phyloP scores from a whole-genome alignment of 2,113 vertebrate species.

The Phyllopteryx taeniolatus region DNA sequence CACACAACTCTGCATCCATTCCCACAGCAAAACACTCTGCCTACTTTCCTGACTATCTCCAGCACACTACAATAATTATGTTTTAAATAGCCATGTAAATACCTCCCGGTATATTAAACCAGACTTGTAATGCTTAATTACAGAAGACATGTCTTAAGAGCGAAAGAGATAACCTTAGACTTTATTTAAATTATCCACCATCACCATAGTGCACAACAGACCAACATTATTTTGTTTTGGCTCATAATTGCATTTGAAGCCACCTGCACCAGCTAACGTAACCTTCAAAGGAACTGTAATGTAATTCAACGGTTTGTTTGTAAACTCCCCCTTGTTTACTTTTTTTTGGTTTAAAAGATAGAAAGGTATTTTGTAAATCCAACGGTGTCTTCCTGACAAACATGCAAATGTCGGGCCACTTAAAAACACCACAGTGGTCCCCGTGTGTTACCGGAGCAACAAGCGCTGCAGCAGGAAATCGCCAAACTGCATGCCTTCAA shows the following conservation, averaged over 20 bases:
- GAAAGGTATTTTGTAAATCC: conserved; percentile 22
- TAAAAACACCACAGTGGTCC: conserved; percentile 50
- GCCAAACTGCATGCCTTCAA: conserved; percentile 53
- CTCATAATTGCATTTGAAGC: not conserved
- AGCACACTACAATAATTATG: too few relatives aligned
- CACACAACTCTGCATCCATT: too few relatives aligned
- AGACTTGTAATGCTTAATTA: not conserved
- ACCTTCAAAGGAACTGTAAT: not conserved
- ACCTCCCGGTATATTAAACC: too few relatives aligned
- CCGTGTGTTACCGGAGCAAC: conserved; percentile 64
- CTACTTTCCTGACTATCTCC: too few relatives aligned
- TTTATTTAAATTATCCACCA: not conserved
- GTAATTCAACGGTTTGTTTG: not conserved
- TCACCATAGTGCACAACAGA: not conserved
- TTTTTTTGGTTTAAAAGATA: conserved; percentile 13
- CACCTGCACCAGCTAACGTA: not conserved
- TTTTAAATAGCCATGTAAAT: too few relatives aligned
- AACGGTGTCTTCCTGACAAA: conserved; percentile 34
- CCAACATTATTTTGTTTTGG: not conserved
- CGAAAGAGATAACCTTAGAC: not conserved
- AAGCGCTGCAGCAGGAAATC: conserved; percentile 49
- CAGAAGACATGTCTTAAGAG: not conserved
- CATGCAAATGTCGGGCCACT: conserved; percentile 61
- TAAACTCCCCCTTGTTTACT: not conserved
- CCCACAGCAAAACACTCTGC: too few relatives aligned